Evolutionary conservation across 2,113 vertebrate genomes (phyloP), one percentile per base, ranked within the genome.

Genomic region (Pipa parva): DNA sequence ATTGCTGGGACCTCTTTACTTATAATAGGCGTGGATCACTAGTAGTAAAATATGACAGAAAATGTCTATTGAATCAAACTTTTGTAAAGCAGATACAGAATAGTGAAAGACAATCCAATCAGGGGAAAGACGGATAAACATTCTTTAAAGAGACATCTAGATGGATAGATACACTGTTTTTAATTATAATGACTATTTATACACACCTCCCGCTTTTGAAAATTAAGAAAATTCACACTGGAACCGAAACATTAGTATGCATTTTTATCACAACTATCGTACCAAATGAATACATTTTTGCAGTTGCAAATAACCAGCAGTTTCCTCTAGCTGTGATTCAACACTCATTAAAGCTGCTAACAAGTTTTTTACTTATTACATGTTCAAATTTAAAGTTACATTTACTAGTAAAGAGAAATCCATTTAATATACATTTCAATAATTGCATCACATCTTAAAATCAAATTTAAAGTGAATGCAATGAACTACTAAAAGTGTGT

Each of bases 291-390:
- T 59, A 45, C 68, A 74, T 72, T 66, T 78, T 69, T 77, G 48
- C 66, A 65, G 74, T 72, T 54, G 48, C 63, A 75, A 75, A 74
- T 71, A 74, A 71, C 63, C 26, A 65, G 60, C 37, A 46, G 71
- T 62, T 71, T 73, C 26, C 69, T 74, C 56, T 77, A 73, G 69
- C 70, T 75, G 68, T 63, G 45, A 74, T 73, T 76, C 72, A 76
- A 73, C 58, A 74, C 75, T 77, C 69, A 77, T 73, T 56, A 76
- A 73, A 77, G 42, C 48, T 79, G 67, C 56, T 74, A 77, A 77
- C 46, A 76, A 77, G 66, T 63, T 78, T 74, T n/a, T 74, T 75
- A 67, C 37, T 72, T 73, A 75, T 71, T 79, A 73, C 42, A 73
- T 64, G 36, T 58, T 78, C 68, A 74, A 73, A 73, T 75, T 58